Evolutionary conservation across 2,797 vertebrate genomes (phyloP), one percentile per base, ranked within the genome.

Genomic region (Urosaurus nigricauda): DNA sequence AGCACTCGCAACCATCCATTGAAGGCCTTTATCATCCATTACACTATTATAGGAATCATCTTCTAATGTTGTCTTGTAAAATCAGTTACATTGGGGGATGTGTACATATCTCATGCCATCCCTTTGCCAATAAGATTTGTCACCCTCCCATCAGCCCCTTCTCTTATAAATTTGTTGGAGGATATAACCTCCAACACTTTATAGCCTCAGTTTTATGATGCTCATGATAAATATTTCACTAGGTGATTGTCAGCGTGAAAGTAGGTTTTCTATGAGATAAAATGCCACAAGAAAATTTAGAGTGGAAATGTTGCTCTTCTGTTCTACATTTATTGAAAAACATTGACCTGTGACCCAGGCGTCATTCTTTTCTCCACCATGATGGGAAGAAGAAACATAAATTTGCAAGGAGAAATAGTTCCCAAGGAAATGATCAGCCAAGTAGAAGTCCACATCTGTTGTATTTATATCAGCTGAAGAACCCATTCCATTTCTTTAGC

Each of bases 121-220:
- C 2, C 17, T 81, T 93, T 92, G 81, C 91, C 85, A 83, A 79
- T 51, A 92, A 90, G 80, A 84, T 88, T 91, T 85, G 92, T 93
- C 89, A 91, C 94, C 79, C 90, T 89, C 91, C 86, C 89, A 86
- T 92, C 94, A 92, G 90, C 88, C 90, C 60, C 0, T 90, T 95
- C 92, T 92, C 93, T 95, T 93, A 95, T 94, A 94, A 94, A 91
- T 88, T 89, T 94, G 87, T 93, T 92, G 90, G 93, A 70, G 89
- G 87, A n/a, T n/a, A n/a, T n/a, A n/a, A n/a, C n/a, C n/a, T n/a
- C n/a, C n/a, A 95, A 92, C 90, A 93, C 94, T 95, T 95, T 94
- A 93, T 84, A 93, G 89, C 91, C 93, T 93, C 93, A 91, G 91
- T 95, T 94, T 94, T 94, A 95, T 91, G 92, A 95, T 90, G 93